Evolutionary conservation across 2,888 invertebrate genomes (phyloP), one percentile per base, ranked within the genome.

Genomic region (Agrenia bidenticulata): DNA sequence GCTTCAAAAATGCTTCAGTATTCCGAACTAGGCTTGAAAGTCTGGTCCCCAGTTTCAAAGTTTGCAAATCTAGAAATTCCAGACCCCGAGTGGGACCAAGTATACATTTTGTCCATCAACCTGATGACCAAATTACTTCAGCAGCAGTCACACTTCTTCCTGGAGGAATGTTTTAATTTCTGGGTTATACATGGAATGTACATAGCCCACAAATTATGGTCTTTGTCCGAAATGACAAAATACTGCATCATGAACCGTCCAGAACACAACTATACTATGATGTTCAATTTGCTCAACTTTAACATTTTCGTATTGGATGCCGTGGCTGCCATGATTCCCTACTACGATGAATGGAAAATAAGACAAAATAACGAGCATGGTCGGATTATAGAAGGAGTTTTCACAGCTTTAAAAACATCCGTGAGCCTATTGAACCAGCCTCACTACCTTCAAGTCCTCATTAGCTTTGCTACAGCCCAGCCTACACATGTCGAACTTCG

Each of bases 141-240:
- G 21, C 64, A 57, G 58, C 61, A 67, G 13, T 69, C 70, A 53
- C 66, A 64, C 59, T 64, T 66, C 41, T 76, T 70, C 45, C 55
- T 76, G 19, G 73, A 72, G 37, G 70, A 73, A 49, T 67, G 67
- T 32, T 50, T 76, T 1, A 72, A 70, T 56, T 74, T 73, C 42
- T 76, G 76, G 74, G 72, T 69, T 19, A 45, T 66, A 4, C 71
- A 73, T 42, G 66, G 69, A 9, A 42, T 24, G 1, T 70, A 53
- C 49, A 39, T 74, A 15, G 60, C 66, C 17, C 65, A 69, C 5
- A 71, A 69, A 39, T 50, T 76, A 23, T 67, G 61, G 37, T 41
- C 62, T 17, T 63, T 74, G 53, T 50, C 66, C 15, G 73, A 72
- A 51, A 60, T 76, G 23, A 68, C 69, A 13, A 69, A 73, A 45